These are phyloP conservation scores for Spinibarbus caldwelli DNA, from an alignment of 2,797 vertebrate genomes.

Conservation along the genomic window DNA sequence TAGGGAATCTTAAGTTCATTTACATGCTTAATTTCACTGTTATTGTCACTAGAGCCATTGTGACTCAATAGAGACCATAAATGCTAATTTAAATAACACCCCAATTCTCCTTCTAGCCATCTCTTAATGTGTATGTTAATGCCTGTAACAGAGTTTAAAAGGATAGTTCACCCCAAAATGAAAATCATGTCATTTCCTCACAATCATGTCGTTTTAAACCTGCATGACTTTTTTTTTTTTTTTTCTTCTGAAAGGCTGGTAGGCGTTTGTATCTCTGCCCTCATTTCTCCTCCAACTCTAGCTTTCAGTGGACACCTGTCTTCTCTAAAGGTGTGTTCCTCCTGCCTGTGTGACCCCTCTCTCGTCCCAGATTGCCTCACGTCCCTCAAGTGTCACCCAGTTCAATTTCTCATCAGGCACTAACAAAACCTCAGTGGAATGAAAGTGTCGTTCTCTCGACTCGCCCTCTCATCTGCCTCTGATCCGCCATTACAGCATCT, in stretches of 20 bases:
- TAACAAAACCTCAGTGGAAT: slow-evolving; percentile 42
- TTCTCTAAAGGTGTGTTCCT: neutral
- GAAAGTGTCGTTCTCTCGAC: slow-evolving; percentile 8
- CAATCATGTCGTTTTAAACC: neutral
- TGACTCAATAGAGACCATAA: slow-evolving; percentile 27
- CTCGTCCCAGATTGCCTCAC: slow-evolving; percentile 4
- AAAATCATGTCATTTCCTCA: neutral
- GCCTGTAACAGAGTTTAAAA: neutral
- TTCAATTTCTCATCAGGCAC: slow-evolving; percentile 29
- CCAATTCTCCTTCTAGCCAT: neutral
- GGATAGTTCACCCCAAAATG: neutral
- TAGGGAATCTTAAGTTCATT: slow-evolving; percentile 23
- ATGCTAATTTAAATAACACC: slow-evolving; percentile 10
- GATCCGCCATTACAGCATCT: neutral
- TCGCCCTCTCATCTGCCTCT: neutral
- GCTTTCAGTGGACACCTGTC: neutral
- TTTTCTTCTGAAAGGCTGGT: neutral
- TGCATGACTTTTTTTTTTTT: neutral
- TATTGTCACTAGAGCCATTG: slow-evolving; percentile 33
- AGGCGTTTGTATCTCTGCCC: neutral
- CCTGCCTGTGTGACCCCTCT: neutral
- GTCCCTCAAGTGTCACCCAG: slow-evolving; percentile 37
- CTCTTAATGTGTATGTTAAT: neutral
- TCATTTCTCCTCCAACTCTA: neutral
- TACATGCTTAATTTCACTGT: slow-evolving; percentile 15